Conservation (phyloP, 2,797 vertebrate species). For the Alectoris magna region DNA sequence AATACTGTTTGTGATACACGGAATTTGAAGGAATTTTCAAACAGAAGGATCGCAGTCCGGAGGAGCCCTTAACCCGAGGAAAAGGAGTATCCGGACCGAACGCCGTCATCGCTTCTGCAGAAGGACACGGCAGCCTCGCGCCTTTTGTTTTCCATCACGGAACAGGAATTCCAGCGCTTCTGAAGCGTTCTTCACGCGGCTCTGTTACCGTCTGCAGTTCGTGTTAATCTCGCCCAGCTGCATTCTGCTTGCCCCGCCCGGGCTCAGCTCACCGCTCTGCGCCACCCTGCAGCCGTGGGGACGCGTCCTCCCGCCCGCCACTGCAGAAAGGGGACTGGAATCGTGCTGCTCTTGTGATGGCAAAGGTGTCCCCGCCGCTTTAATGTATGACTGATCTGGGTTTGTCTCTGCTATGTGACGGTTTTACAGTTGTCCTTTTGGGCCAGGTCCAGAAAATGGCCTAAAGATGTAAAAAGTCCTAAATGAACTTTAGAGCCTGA, state of each 20-base stretch:
- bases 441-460: not conserved
- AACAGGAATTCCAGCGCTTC: not conserved
- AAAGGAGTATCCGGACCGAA: not conserved
- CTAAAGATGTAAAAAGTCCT: not conserved
- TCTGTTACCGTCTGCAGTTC: rapidly evolving
- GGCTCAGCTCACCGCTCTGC: not conserved
- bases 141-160: not conserved
- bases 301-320: rapidly evolving
- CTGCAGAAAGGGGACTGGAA: rapidly evolving
- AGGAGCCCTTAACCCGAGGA: not conserved
- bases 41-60: not conserved
- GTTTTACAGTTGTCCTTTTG: not conserved
- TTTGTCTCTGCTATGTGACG: not conserved
- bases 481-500: not conserved
- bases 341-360: rapidly evolving
- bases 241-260: rapidly evolving
- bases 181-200: rapidly evolving
- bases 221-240: not conserved
- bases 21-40: not conserved
- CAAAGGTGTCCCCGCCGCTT: not conserved
- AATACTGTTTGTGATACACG: not conserved
- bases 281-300: rapidly evolving
- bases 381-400: rapidly evolving
- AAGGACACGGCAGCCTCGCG: not conserved
- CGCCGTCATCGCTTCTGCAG: not conserved